Evolutionary conservation across 2,113 vertebrate genomes (phyloP).

Genomic region (Cichladusa arquata): DNA sequence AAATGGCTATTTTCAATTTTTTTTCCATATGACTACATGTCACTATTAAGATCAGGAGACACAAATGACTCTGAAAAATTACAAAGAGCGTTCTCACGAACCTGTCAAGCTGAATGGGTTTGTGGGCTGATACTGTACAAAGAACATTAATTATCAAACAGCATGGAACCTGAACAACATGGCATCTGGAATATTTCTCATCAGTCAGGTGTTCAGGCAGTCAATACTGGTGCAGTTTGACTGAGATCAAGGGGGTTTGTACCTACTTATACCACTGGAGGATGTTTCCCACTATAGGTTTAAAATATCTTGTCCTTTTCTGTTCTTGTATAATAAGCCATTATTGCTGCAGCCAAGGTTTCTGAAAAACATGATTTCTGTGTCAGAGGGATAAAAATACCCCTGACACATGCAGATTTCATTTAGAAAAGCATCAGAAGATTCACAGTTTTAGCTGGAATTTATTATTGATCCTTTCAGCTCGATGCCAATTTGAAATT

Average conservation of each 20-base stretch:
- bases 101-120: slow-evolving; percentile 9
- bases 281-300: neutral
- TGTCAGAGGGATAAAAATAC: slow-evolving; percentile 48
- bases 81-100: neutral
- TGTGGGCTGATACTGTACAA: slow-evolving; percentile 31
- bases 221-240: neutral
- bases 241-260: neutral
- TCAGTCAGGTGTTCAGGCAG: neutral
- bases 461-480: slow-evolving; percentile 39
- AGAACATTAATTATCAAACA: slow-evolving; percentile 41
- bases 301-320: slow-evolving; percentile 23
- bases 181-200: neutral
- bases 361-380: slow-evolving; percentile 22
- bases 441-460: slow-evolving; percentile 5
- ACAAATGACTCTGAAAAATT: neutral
- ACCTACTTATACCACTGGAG: neutral
- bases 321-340: neutral
- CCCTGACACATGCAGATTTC: neutral
- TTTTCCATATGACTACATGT: neutral
- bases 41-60: neutral
- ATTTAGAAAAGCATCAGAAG: slow-evolving; percentile 24
- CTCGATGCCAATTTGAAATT: neutral
- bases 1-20: neutral
- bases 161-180: neutral
- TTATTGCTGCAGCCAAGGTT: neutral